A percentile compares a stretch with the other conserved stretches of the same genome.
Evolutionary conservation across 2,888 invertebrate genomes (phyloP).

Genomic region (Himalopsyche japonica): DNA sequence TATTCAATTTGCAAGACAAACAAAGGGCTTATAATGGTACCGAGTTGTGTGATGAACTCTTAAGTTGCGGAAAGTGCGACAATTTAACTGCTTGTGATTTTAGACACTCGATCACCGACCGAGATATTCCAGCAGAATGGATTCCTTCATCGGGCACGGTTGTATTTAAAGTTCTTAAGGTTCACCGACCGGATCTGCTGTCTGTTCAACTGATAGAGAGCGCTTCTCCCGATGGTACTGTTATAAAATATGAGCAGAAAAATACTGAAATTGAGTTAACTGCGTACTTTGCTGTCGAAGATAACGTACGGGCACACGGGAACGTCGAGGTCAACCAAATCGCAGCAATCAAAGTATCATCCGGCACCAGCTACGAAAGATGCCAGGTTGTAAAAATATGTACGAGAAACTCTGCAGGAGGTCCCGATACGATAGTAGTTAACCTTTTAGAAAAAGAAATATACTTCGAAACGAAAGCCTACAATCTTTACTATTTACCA

Average conservation of each 20-base stretch:
- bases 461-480: constrained; percentile 49
- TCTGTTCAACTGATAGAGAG: constrained; percentile 62
- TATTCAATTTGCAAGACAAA: constrained; percentile 52
- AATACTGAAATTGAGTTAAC: constrained; percentile 51
- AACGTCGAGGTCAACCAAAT: constrained; percentile 59
- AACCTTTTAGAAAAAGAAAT: constrained; percentile 66
- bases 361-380: constrained; percentile 46
- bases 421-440: constrained; percentile 52
- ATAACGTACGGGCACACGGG: constrained; percentile 49
- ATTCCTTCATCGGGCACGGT: constrained; percentile 61
- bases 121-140: constrained; percentile 57
- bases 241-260: constrained; percentile 42
- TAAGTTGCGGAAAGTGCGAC: constrained; percentile 68
- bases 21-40: constrained; percentile 51
- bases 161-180: constrained; percentile 60
- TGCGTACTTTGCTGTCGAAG: constrained; percentile 50
- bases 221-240: constrained; percentile 43
- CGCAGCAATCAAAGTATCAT: constrained; percentile 53
- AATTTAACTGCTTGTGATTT: constrained; percentile 59
- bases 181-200: constrained; percentile 65
- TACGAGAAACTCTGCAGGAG: constrained; percentile 42
- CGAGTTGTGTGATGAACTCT: constrained; percentile 63
- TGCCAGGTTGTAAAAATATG: constrained; percentile 58
- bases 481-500: constrained; percentile 57
- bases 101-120: constrained; percentile 64